phyloP scores from a whole-genome alignment of 2,113 vertebrate genomes.

The Psilopsiagon aymara region DNA sequence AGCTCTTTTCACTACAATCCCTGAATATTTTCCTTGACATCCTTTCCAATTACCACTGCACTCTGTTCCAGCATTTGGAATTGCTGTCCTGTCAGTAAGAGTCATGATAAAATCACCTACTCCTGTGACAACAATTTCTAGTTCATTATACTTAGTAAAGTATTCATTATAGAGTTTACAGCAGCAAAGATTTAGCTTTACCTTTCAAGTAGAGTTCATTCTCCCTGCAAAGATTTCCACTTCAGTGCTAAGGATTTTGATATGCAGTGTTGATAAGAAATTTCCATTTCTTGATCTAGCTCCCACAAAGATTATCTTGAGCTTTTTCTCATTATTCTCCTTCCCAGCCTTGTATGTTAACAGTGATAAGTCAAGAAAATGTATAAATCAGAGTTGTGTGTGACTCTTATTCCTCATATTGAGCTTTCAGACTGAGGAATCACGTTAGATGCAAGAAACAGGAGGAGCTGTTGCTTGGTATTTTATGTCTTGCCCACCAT shows the following conservation, averaged over 20 bases:
- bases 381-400: background rate
- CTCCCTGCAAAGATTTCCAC: background rate
- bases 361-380: background rate
- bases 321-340: background rate
- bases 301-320: background rate
- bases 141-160: background rate
- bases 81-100: background rate
- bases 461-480: background rate
- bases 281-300: background rate
- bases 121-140: background rate
- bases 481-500: background rate
- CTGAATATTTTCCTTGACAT: background rate
- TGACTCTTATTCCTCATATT: background rate
- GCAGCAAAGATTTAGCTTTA: background rate
- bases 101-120: background rate
- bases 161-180: background rate
- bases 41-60: background rate
- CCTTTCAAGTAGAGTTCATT: background rate
- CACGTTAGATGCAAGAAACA: background rate
- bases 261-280: background rate
- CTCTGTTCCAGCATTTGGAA: background rate
- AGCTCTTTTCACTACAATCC: background rate
- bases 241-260: background rate
- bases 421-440: background rate
- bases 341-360: background rate